Base-by-base conservation (phyloP, 2,888 invertebrate species). In the Synanthedon andrenaeformis region DNA sequence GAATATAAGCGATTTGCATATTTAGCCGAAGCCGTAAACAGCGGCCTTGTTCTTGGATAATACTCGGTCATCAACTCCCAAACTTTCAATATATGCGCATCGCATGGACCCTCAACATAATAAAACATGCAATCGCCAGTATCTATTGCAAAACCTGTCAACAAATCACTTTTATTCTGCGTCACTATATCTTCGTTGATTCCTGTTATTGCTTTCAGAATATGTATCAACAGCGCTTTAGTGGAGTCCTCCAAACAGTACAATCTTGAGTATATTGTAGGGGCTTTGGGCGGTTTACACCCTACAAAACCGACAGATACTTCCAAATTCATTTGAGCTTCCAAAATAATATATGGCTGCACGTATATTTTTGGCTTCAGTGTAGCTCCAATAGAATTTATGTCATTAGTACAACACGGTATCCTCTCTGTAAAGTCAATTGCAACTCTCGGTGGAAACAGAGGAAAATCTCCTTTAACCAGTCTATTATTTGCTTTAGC, bases 81-180 rank as follows among this genome's bases (percentile, higher is more conserved):
- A 28, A 87, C 58, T 28, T 60, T 61, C 51, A 82, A 65, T 54
- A 86, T 79, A 2, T 68, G 53, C 1, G 80, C 76, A 57, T 84
- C 76, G 55, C 65, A 74, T 45, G 68, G 73, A 4, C 86, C 86
- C 65, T 87, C 86, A 2, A 83, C 54, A 51, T 67, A 86, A 51
- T 85, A 63, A 10, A 85, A 17, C 0, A 74, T 71, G 8, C 58
- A 58, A 54, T 71, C 67, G 0, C 83, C 80, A 1, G 72, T 70
- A 58, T 86, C 82, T n/a, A 85, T 19, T 28, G 72, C 74, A 60
- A 85, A 86, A 4, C 86, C 86, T 19, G 85, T 78, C 42, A 87
- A 55, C 42, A 73, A 53, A 8, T 72, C 64, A 6, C 67, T 57
- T 55, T 41, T 67, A 4, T 57, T 60, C 1, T 57, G 61, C 11